Evolutionary conservation across 2,113 vertebrate species (phyloP), one percentile per base, ranked within the genome.

Genomic region (Rhabdomys dilectus): DNA sequence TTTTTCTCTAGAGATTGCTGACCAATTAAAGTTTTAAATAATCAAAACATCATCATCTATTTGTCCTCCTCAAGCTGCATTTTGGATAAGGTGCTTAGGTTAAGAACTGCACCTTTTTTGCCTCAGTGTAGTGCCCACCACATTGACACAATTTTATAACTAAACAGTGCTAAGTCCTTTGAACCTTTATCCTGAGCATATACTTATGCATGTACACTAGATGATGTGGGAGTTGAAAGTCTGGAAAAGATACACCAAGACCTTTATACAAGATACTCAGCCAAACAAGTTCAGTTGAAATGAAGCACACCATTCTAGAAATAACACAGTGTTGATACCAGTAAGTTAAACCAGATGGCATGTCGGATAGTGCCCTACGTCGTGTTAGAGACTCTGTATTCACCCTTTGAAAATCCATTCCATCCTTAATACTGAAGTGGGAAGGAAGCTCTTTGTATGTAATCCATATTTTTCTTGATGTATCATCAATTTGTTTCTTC

Each of bases 191-290:
- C 82, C 76, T 91, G 85, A 95, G 78, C 24, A 77, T 64, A 45
- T 5, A 85, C 51, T 92, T 95, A 62, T 76, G 53, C 73, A 56
- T 64, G 75, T 42, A 73, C 53, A 60, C 45, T 90, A 90, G 95
- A 96, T 89, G 77, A 70, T 9, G 75, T 96, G 88, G 97, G 90
- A 88, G 90, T 78, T 31, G 19, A 73, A 94, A 96, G 58, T 93
- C 76, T 96, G 66, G 92, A 36, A 86, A 72, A 80, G 62, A 77
- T 51, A 39, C 13, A 95, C 76, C 34, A 87, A 94, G 76, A 89
- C 85, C 15, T 16, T 96, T 95, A 73, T 60, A 68, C 78, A 81
- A 96, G 62, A 94, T 51, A 42, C 19, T 95, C 60, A 94, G 80
- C 26, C 76, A 64, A 81, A 70, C 84, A 92, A 26, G 84, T 60